Evolutionary conservation across 1,140 invertebrate species (phyloP).

Genomic region (Bombus balteatus): DNA sequence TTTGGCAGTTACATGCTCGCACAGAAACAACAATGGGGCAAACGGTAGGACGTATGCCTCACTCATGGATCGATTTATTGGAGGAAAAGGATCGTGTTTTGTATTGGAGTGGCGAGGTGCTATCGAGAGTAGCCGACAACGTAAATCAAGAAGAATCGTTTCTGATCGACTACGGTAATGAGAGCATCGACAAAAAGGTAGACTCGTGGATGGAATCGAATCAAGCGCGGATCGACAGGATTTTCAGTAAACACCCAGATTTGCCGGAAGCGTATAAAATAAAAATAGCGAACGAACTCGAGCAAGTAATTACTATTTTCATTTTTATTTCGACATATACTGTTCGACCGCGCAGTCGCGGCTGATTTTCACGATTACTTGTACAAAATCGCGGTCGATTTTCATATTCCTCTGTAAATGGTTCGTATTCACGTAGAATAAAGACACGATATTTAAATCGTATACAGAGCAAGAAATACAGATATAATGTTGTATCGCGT

Average conservation of each 20-base stretch:
- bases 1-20: not conserved
- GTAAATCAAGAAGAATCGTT: slow-evolving; percentile 66
- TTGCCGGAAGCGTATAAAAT: not conserved
- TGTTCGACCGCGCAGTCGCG: no score
- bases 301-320: slow-evolving; percentile 50
- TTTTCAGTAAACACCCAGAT: slow-evolving; percentile 27
- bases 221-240: slow-evolving; percentile 23
- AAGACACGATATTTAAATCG: no score
- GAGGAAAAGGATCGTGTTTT: slow-evolving; percentile 67
- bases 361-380: no score
- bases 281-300: slow-evolving; percentile 26
- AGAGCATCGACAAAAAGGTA: slow-evolving; percentile 61
- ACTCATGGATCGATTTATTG: slow-evolving; percentile 59
- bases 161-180: slow-evolving; percentile 63
- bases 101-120: slow-evolving; percentile 70
- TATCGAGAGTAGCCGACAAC: slow-evolving; percentile 67
- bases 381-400: no score
- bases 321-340: no score
- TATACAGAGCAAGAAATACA: no score
- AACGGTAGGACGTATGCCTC: slow-evolving; percentile 66
- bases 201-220: slow-evolving; percentile 61
- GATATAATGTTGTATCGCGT: no score
- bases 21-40: slow-evolving; percentile 66
- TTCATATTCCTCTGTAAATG: no score
- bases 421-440: no score